A percentile compares a stretch with the other conserved stretches of the same genome.
These are phyloP conservation scores for Acromyrmex echinatior DNA, from an alignment of 1,140 invertebrate species.

Conservation along the genomic window DNA sequence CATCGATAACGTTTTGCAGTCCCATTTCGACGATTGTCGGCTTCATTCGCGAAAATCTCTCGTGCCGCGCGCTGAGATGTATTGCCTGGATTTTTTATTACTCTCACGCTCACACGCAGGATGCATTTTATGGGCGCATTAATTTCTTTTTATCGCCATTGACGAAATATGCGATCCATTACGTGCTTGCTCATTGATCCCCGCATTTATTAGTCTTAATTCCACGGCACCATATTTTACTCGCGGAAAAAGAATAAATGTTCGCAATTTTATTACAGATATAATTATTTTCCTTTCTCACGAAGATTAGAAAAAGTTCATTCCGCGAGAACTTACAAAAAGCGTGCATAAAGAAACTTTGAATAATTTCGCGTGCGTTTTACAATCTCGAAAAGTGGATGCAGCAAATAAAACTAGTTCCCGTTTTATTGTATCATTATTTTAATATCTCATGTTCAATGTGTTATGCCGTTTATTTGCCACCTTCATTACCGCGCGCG, in stretches of 20 bases:
- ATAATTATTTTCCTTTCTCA: slow-evolving; percentile 10
- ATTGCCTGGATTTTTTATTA: slow-evolving; percentile 36
- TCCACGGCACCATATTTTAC: neutral
- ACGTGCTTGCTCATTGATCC: neutral
- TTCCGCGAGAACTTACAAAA: neutral
- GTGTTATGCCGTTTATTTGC: neutral
- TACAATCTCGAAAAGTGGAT: neutral
- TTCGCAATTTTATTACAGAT: neutral
- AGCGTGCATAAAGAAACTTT: neutral
- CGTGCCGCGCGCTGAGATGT: neutral
- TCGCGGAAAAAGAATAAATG: neutral
- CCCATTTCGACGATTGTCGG: slow-evolving; percentile 40
- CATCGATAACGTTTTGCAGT: slow-evolving; percentile 38
- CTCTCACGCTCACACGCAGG: neutral
- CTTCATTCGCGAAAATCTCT: slow-evolving; percentile 37
- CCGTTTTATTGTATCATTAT: neutral
- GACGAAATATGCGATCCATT: neutral
- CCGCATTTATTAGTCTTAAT: neutral
- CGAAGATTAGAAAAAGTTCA: neutral
- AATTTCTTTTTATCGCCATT: slow-evolving; percentile 31
- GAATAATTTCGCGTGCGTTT: slow-evolving; percentile 19
- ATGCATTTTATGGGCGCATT: slow-evolving; percentile 18
- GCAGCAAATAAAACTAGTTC: slow-evolving; percentile 27
- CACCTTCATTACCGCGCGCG: neutral
- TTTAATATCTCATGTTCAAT: slow-evolving; percentile 5